Evolutionary conservation across 1,140 invertebrate genomes (phyloP).

Genomic region (Trichonephila clavata): DNA sequence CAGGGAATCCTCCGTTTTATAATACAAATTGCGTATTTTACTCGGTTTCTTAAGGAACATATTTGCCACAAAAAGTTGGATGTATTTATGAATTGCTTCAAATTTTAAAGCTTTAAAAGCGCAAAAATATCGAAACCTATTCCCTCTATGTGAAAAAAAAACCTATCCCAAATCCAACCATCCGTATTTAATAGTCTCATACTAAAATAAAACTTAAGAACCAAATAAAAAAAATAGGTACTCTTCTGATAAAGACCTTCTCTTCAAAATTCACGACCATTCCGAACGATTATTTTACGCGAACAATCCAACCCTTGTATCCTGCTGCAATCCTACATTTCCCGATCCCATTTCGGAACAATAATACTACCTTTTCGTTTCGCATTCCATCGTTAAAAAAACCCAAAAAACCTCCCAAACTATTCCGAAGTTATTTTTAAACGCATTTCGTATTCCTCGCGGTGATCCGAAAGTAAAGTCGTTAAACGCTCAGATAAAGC

Average conservation of each 20-base stretch:
- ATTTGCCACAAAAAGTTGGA: too few species aligned
- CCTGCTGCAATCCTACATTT: neutral
- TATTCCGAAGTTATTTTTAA: neutral
- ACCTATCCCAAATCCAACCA: too few species aligned
- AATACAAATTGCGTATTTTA: too few species aligned
- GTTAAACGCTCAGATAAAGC: neutral
- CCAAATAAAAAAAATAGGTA: neutral
- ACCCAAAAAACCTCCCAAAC: neutral
- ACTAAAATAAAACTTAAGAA: too few species aligned
- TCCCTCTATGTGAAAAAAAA: neutral
- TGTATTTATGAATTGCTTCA: too few species aligned
- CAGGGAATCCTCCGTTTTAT: too few species aligned
- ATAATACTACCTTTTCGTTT: neutral
- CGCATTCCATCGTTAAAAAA: neutral
- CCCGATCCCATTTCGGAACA: neutral
- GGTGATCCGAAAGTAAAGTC: neutral
- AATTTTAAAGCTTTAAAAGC: too few species aligned
- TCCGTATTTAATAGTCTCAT: too few species aligned
- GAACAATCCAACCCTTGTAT: neutral
- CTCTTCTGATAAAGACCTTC: neutral
- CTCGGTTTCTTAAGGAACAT: too few species aligned
- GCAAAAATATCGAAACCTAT: neutral
- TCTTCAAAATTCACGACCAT: neutral
- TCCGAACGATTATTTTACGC: neutral
- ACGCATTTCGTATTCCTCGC: neutral